Percentiles rank a stretch among this genome's conserved stretches.
Evolutionary conservation across 2,797 vertebrate species (phyloP).

Genomic region (Cossypha dichroa): DNA sequence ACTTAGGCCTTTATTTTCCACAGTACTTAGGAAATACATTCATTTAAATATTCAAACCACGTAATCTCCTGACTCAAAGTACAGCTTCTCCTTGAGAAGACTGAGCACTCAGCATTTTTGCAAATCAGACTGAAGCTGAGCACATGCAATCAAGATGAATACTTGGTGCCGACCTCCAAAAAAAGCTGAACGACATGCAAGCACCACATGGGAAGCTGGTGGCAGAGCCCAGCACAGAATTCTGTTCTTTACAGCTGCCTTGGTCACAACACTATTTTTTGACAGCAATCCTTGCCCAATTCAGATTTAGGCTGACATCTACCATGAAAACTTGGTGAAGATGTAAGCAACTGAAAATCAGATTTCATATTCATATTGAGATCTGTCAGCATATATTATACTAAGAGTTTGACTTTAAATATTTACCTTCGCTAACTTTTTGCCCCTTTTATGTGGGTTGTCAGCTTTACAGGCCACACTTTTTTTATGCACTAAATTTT

Average conservation of each 20-base stretch:
- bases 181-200: not conserved
- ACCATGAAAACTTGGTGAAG: not conserved
- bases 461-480: not conserved
- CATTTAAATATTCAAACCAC: constrained; percentile 47
- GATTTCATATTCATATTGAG: not conserved
- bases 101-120: constrained; percentile 18
- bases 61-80: constrained; percentile 21
- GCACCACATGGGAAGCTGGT: not conserved
- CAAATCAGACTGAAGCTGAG: not conserved
- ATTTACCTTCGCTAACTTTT: not conserved
- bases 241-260: not conserved
- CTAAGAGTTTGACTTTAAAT: not conserved
- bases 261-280: not conserved
- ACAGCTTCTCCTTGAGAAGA: constrained; percentile 48
- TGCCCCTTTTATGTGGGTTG: not conserved
- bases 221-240: not conserved
- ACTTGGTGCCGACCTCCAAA: not conserved
- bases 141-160: not conserved
- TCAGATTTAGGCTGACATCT: not conserved
- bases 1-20: not conserved
- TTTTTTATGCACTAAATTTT: not conserved
- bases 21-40: not conserved
- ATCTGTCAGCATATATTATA: not conserved
- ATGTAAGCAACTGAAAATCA: not conserved
- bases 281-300: not conserved